These are phyloP conservation scores for Apeira syringaria DNA, from an alignment of 2,888 invertebrate species.

Conservation along the genomic window DNA sequence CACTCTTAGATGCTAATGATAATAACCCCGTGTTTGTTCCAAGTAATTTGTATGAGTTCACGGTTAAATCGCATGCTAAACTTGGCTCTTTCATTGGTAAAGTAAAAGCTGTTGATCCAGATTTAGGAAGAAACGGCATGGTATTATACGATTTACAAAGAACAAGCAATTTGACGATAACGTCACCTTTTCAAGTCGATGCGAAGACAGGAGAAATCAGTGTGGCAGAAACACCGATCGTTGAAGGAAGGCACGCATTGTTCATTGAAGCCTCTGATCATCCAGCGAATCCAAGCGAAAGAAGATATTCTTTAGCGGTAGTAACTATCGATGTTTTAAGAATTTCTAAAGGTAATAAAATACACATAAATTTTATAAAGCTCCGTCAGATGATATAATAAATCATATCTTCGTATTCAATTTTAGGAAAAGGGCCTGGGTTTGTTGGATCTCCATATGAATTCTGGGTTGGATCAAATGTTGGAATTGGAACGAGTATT, in stretches of 20 bases:
- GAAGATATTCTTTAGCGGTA: conserved; percentile 92
- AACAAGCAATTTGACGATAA: conserved; percentile 85
- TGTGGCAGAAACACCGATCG: conserved; percentile 86
- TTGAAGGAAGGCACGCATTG: conserved; percentile 89
- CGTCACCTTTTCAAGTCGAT: conserved; percentile 89
- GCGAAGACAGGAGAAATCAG: conserved; percentile 87
- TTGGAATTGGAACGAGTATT: conserved; percentile 92
- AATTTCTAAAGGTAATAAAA: conserved; percentile 66
- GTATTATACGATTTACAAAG: conserved; percentile 89
- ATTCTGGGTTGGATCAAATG: conserved; percentile 95
- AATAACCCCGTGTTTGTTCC: conserved; percentile 94
- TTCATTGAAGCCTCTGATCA: conserved; percentile 94
- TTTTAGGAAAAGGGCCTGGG: conserved; percentile 85
- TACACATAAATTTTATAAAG: conserved; percentile 38
- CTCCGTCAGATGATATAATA: no score
- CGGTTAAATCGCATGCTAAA: conserved; percentile 86
- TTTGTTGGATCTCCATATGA: conserved; percentile 94
- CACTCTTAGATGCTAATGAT: conserved; percentile 94
- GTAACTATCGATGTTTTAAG: conserved; percentile 90
- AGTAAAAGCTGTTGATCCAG: conserved; percentile 92
- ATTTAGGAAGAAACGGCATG: conserved; percentile 88
- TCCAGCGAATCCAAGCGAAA: conserved; percentile 92
- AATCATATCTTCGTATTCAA: no score
- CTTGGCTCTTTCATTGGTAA: conserved; percentile 90
- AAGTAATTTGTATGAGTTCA: conserved; percentile 92